phyloP scores from a whole-genome alignment of 2,888 invertebrate species.

The Heliconius charithonia region DNA sequence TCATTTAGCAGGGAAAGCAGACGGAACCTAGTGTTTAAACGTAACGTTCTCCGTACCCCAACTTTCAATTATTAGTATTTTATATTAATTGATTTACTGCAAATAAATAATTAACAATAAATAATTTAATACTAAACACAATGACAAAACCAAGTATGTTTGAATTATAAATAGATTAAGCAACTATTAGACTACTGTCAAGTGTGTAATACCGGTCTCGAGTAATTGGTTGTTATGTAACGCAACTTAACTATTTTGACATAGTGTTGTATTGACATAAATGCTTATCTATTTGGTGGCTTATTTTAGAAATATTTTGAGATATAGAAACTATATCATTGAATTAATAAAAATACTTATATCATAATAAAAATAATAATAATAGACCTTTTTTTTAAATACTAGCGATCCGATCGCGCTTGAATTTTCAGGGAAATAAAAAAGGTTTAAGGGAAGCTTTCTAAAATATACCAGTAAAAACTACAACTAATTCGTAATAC shows the following conservation, averaged over 20 bases:
- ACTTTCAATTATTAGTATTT: no score
- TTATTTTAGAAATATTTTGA: not conserved
- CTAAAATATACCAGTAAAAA: no score
- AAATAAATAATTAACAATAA: not conserved
- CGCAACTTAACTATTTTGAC: slow-evolving; percentile 32
- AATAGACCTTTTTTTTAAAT: not conserved
- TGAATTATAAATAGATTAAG: slow-evolving; percentile 17
- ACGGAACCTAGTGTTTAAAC: no score
- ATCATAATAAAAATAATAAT: not conserved
- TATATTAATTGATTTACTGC: no score
- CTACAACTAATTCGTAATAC: no score
- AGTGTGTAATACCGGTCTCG: slow-evolving; percentile 35
- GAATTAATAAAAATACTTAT: no score
- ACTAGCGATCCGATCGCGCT: no score
- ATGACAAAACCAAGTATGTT: slow-evolving; percentile 15
- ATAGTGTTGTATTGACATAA: slow-evolving; percentile 39
- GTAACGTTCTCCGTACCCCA: no score
- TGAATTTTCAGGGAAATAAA: no score
- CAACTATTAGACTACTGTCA: slow-evolving; percentile 17
- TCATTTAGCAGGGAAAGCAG: no score
- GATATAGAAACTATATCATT: not conserved
- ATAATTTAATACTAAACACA: slow-evolving; percentile 12
- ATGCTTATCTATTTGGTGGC: slow-evolving; percentile 8
- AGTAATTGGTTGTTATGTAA: slow-evolving; percentile 47
- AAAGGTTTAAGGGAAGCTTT: no score